Evolutionary conservation across 2,888 invertebrate species (phyloP), one percentile per base, ranked within the genome.

Genomic region (Apodemia arnacis): DNA sequence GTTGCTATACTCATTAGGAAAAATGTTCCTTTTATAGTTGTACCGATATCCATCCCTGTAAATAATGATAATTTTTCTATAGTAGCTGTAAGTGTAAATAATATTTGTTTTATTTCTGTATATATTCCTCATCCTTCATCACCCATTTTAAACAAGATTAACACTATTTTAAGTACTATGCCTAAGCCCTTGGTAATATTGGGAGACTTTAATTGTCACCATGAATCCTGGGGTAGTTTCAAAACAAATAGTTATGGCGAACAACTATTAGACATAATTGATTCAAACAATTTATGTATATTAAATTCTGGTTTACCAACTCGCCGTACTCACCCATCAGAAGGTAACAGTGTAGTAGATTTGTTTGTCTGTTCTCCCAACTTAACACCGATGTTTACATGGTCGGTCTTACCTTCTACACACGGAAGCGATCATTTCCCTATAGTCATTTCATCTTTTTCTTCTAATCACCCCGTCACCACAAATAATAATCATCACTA

Each of bases 81-180:
- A 11, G 63, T 63, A 27, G 66, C 66, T 66, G 24, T 66, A 27
- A 13, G 66, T 66, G 66, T 66, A 27, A 13, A 27, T 66, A 66
- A 66, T 66, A 27, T 66, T 3, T 24, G 11, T 24, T 27, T 27
- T 24, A 11, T 24, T 2, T 66, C 66, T 66, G 66, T 66, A 13
- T 66, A 27, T 66, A 66, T 66, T n/a, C 66, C 66, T 66, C 66
- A 66, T 27, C 24, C 66, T 3, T 66, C 66, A 24, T 27, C 66
- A 1, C 0, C 21, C 10, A 66, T 66, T 24, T 13, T 66, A 66
- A 66, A 66, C 24, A 10, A 27, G 13, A 24, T 66, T 1, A 24
- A 66, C 24, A 5, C 13, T 24, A 13, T 66, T 10, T 27, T 66
- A 27, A 27, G 24, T 24, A 24, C 21, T 13, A 24, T 66, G 24